phyloP scores from a whole-genome alignment of 1,140 invertebrate species.

The Zaprionus tsacasi region DNA sequence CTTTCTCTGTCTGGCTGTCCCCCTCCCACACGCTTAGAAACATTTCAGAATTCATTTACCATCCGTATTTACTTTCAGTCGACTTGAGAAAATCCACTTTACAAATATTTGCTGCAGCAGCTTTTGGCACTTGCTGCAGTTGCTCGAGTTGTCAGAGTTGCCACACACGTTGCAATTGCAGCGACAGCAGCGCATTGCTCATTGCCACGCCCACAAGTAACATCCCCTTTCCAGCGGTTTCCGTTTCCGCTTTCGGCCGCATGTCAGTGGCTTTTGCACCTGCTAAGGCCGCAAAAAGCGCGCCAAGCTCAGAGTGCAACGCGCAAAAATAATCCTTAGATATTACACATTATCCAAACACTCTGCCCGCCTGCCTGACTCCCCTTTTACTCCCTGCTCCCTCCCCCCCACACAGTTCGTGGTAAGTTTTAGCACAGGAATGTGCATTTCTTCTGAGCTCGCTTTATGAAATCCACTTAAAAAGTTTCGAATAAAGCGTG shows the following conservation, averaged over 20 bases:
- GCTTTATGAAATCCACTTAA: slow-evolving; percentile 77
- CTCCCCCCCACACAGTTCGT: neutral
- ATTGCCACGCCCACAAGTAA: slow-evolving; percentile 25
- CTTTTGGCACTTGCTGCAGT: slow-evolving; percentile 54
- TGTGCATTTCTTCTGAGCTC: slow-evolving; percentile 9
- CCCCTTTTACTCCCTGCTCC: too few species aligned
- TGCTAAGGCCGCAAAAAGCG: slow-evolving; percentile 67
- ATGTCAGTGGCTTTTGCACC: slow-evolving; percentile 48
- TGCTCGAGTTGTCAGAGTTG: slow-evolving; percentile 29
- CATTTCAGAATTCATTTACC: slow-evolving; percentile 70
- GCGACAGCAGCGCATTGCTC: slow-evolving; percentile 29
- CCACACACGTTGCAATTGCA: slow-evolving; percentile 53
- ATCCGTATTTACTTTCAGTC: slow-evolving; percentile 54
- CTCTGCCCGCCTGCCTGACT: neutral
- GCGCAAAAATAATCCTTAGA: slow-evolving; percentile 69
- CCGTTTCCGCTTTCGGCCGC: neutral
- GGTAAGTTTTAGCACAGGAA: neutral
- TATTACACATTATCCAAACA: slow-evolving; percentile 73
- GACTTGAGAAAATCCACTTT: slow-evolving; percentile 76
- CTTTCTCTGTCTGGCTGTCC: neutral
- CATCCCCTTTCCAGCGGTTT: too few species aligned
- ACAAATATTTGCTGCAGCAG: slow-evolving; percentile 63
- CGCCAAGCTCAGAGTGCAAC: slow-evolving; percentile 34
- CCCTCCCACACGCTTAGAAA: slow-evolving; percentile 9
- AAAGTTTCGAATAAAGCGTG: slow-evolving; percentile 65